Evolutionary conservation across 37 sponge, comb jelly and placozoan species (phyloP).

Genomic region (Spongilla lacustris): DNA sequence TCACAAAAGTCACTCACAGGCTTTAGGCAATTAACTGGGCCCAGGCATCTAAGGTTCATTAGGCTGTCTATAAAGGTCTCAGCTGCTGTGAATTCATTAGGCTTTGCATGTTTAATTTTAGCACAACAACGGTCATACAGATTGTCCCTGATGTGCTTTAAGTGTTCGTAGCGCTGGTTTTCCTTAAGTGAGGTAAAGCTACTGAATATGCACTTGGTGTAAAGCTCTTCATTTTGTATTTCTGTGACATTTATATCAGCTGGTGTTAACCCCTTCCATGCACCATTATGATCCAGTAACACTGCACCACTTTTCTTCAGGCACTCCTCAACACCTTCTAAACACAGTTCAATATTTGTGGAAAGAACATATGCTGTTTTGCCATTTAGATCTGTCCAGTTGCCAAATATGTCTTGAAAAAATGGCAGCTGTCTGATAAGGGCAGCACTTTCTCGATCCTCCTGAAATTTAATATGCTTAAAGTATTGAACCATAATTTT

Average conservation of each 20-base stretch:
- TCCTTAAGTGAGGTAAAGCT: slow-evolving; percentile 28
- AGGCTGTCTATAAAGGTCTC: slow-evolving; percentile 8
- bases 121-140: neutral
- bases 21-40: slow-evolving; percentile 12
- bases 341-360: neutral
- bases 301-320: neutral
- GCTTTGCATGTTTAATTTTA: neutral
- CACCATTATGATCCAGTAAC: slow-evolving; percentile 31
- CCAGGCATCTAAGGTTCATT: slow-evolving; percentile 29
- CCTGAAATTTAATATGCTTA: slow-evolving; percentile 3
- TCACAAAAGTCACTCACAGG: slow-evolving; percentile 29
- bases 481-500: slow-evolving; percentile 7
- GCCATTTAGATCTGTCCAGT: slow-evolving; percentile 11
- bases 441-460: neutral
- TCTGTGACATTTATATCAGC: neutral
- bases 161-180: slow-evolving; percentile 39
- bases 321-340: slow-evolving; percentile 28
- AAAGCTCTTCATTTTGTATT: slow-evolving; percentile 25
- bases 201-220: slow-evolving; percentile 41
- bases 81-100: neutral
- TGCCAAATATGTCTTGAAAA: slow-evolving; percentile 48
- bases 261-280: slow-evolving; percentile 28
- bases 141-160: slow-evolving; percentile 47
- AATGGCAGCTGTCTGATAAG: slow-evolving; percentile 33
- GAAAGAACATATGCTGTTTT: slow-evolving; percentile 21